These are phyloP conservation scores for Ophthalmotilapia sp. DNA, from an alignment of 2,113 vertebrate genomes.

Conservation along the genomic window DNA sequence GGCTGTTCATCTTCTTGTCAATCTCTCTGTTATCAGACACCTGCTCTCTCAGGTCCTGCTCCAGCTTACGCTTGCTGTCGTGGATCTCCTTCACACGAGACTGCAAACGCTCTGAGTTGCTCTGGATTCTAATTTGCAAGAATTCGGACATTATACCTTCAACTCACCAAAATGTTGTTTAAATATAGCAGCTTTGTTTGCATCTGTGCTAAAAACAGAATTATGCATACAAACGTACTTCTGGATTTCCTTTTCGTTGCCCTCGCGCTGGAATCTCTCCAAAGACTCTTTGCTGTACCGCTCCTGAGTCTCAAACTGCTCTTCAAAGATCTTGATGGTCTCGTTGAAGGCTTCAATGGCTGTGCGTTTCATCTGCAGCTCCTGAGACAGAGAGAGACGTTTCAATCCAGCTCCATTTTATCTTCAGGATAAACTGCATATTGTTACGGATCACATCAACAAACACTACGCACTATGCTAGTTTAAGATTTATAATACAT, in stretches of 20 bases:
- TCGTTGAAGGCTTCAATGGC: conserved; percentile 98
- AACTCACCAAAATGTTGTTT: background rate
- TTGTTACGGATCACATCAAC: background rate
- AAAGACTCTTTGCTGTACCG: conserved; percentile 96
- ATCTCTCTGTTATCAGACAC: conserved; percentile 94
- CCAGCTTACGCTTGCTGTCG: conserved; percentile 87
- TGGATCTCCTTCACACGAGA: conserved; percentile 97
- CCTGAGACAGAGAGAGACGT: conserved; percentile 53
- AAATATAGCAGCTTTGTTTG: background rate
- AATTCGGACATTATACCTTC: background rate
- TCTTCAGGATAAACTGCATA: background rate
- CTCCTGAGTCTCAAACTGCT: conserved; percentile 97
- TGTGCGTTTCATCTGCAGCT: conserved; percentile 99
- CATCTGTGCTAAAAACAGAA: background rate
- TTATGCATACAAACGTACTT: conserved; percentile 66
- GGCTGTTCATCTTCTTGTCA: conserved; percentile 99
- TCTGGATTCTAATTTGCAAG: conserved; percentile 79
- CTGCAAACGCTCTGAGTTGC: conserved; percentile 93
- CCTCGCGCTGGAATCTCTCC: conserved; percentile 92
- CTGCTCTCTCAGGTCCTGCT: conserved; percentile 93
- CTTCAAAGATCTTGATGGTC: conserved; percentile 99
- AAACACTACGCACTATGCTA: background rate
- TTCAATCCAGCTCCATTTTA: background rate
- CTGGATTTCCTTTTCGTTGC: conserved; percentile 97
- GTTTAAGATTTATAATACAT: background rate